A percentile compares a stretch with the other conserved stretches of the same genome.
Conservation (phyloP, 2,888 invertebrate species). For the Drosophila austrosaltans region DNA sequence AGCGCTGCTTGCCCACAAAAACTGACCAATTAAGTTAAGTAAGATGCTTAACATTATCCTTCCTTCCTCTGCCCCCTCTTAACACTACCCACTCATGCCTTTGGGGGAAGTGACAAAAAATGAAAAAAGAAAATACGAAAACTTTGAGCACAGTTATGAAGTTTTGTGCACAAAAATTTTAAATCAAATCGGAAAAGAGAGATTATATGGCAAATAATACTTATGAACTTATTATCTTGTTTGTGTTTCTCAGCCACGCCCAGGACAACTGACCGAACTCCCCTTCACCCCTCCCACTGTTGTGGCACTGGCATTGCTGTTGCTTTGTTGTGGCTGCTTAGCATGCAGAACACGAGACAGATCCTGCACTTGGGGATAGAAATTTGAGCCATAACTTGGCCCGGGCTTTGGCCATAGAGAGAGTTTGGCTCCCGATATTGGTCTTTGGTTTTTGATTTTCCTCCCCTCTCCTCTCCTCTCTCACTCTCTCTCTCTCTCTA, state of each 20-base stretch:
- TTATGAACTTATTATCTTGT: slow-evolving; percentile 79
- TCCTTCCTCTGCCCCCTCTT: slow-evolving; percentile 16
- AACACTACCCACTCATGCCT: slow-evolving; percentile 17
- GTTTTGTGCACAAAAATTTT: slow-evolving; percentile 51
- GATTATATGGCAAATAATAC: slow-evolving; percentile 74
- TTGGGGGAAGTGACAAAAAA: slow-evolving; percentile 4
- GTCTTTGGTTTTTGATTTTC: slow-evolving; percentile 52
- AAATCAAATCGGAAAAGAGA: slow-evolving; percentile 61
- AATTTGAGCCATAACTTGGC: slow-evolving; percentile 75
- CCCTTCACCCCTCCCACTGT: neutral
- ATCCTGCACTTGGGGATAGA: slow-evolving; percentile 64
- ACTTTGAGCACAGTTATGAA: slow-evolving; percentile 61
- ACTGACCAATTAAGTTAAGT: slow-evolving; percentile 61
- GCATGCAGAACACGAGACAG: slow-evolving; percentile 68
- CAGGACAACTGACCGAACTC: slow-evolving; percentile 24
- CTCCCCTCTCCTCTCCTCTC: slow-evolving; percentile 11
- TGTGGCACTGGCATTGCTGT: neutral
- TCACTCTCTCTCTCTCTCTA: neutral
- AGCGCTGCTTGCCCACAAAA: slow-evolving; percentile 41
- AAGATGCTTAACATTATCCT: slow-evolving; percentile 42
- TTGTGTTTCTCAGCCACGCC: slow-evolving; percentile 56
- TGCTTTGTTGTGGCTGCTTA: slow-evolving; percentile 45
- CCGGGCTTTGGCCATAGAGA: slow-evolving; percentile 17
- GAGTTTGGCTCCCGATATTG: slow-evolving; percentile 67
- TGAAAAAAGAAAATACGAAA: slow-evolving; percentile 37